A percentile compares a stretch with the other conserved stretches of the same genome.
Evolutionary conservation across 2,888 invertebrate genomes (phyloP).

Genomic region (Ornithoptera priamus): DNA sequence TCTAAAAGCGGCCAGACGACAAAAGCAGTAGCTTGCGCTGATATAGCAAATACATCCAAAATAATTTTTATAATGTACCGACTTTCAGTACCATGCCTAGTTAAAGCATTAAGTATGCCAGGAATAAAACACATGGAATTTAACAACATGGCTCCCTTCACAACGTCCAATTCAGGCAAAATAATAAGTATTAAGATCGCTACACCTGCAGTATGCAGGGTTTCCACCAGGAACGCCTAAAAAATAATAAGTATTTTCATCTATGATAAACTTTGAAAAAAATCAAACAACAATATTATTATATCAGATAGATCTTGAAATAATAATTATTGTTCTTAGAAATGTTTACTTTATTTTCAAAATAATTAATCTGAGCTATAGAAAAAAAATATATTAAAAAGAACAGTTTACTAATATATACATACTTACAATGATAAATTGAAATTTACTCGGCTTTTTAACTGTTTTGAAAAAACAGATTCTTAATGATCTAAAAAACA

Average conservation of each 20-base stretch:
- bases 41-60: slow-evolving; percentile 81
- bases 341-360: too few relatives aligned
- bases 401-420: too few relatives aligned
- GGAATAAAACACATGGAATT: slow-evolving; percentile 92
- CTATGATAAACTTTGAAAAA: background rate
- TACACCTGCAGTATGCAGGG: slow-evolving; percentile 87
- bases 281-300: background rate
- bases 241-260: slow-evolving; percentile 30
- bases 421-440: slow-evolving; percentile 78
- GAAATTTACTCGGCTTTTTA: slow-evolving; percentile 74
- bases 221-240: slow-evolving; percentile 85
- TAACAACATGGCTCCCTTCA: slow-evolving; percentile 91
- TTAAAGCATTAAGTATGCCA: slow-evolving; percentile 83
- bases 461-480: slow-evolving; percentile 87
- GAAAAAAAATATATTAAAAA: background rate
- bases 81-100: slow-evolving; percentile 59
- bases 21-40: slow-evolving; percentile 84
- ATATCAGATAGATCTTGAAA: background rate
- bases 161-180: slow-evolving; percentile 89
- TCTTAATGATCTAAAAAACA: slow-evolving; percentile 84
- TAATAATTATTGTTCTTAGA: background rate
- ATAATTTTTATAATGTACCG: slow-evolving; percentile 60
- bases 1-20: slow-evolving; percentile 84
- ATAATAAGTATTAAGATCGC: slow-evolving; percentile 87
- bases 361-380: background rate